Evolutionary conservation across 2,797 vertebrate species (phyloP).

Genomic region (Sarcophilus harrisii): DNA sequence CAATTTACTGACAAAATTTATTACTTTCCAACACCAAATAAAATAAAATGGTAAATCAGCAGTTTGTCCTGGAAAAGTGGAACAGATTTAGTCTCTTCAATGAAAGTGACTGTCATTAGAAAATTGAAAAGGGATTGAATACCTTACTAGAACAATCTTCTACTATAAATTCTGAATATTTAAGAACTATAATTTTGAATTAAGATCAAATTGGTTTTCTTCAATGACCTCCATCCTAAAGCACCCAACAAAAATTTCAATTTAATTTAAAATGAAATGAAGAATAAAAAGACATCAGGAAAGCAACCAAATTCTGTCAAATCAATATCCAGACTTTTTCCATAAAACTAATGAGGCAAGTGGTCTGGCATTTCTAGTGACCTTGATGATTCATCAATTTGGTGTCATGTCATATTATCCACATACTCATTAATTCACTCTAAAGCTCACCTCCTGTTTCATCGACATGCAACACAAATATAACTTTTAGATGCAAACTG

Average conservation of each 20-base stretch:
- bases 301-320: not conserved
- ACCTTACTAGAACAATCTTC: not conserved
- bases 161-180: not conserved
- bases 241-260: not conserved
- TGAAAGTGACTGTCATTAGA: not conserved
- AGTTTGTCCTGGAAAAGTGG: not conserved
- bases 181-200: not conserved
- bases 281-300: not conserved
- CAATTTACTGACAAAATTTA: accelerated
- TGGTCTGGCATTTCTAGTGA: not conserved
- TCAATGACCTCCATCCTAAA: not conserved
- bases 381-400: not conserved
- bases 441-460: not conserved
- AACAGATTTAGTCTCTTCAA: not conserved
- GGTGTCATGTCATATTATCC: not conserved
- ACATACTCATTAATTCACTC: not conserved
- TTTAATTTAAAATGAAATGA: not conserved
- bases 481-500: not conserved
- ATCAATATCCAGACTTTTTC: not conserved
- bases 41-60: not conserved
- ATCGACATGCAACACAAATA: not conserved
- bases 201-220: not conserved
- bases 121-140: not conserved
- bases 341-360: accelerated
- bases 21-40: not conserved